These are phyloP conservation scores for Pegoplata infirma DNA, from an alignment of 2,888 invertebrate species.

Conservation along the genomic window DNA sequence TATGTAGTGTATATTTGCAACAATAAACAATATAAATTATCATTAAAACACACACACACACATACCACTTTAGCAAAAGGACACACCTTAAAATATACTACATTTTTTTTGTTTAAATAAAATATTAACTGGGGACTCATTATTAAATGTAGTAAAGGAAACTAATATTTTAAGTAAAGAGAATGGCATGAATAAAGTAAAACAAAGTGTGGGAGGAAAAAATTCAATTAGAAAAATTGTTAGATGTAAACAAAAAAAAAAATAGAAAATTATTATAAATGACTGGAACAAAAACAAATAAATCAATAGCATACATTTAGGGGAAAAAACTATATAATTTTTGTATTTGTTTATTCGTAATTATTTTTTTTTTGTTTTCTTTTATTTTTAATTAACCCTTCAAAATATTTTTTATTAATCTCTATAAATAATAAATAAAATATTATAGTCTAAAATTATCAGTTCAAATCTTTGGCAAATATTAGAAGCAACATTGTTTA, in stretches of 20 bases:
- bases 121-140: conserved; percentile 59
- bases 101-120: no score
- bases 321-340: neutral
- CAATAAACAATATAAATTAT: conserved; percentile 41
- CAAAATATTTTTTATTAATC: neutral
- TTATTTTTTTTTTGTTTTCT: no score
- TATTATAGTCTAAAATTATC: neutral
- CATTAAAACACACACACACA: conserved; percentile 12
- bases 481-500: neutral
- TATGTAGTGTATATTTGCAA: conserved; percentile 11
- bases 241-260: conserved; percentile 35
- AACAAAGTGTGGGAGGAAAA: conserved; percentile 19
- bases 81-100: conserved; percentile 56
- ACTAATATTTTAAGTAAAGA: conserved; percentile 55
- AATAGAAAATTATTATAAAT: conserved; percentile 21
- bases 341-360: conserved; percentile 36
- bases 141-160: conserved; percentile 46
- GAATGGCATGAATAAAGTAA: no score
- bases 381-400: neutral
- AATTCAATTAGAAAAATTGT: conserved; percentile 60
- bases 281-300: neutral
- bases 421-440: conserved; percentile 33
- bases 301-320: conserved; percentile 9
- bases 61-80: conserved; percentile 20
- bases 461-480: neutral